Percentiles rank a stretch among this genome's conserved stretches.
Evolutionary conservation across 1,140 invertebrate genomes (phyloP).

Genomic region (Lethrus apterus): DNA sequence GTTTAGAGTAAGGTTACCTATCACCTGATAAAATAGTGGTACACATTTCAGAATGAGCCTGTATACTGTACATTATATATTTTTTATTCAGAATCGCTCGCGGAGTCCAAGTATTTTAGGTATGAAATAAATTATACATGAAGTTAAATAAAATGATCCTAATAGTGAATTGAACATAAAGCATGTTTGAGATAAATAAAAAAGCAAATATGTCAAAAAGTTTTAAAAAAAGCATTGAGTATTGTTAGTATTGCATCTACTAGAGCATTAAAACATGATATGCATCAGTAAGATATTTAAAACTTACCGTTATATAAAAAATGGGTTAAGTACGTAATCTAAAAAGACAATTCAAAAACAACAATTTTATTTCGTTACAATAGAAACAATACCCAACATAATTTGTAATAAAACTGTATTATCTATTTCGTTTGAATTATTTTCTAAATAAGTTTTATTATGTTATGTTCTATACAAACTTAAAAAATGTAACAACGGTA

Average conservation of each 20-base stretch:
- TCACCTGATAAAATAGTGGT: too few relatives aligned
- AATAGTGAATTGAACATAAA: too few relatives aligned
- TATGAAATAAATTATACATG: too few relatives aligned
- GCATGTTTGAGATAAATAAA: background rate
- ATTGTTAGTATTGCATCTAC: slow-evolving; percentile 31
- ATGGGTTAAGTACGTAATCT: background rate
- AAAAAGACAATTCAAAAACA: slow-evolving; percentile 2
- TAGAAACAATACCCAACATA: slow-evolving; percentile 33
- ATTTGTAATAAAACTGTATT: background rate
- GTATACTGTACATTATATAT: too few relatives aligned
- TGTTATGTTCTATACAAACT: background rate
- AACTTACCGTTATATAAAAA: slow-evolving; percentile 8
- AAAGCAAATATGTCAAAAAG: too few relatives aligned
- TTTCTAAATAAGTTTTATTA: background rate
- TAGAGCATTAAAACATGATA: slow-evolving; percentile 1
- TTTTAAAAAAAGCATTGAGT: slow-evolving; percentile 26
- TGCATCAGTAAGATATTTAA: background rate
- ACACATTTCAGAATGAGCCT: too few relatives aligned
- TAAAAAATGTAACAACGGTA: slow-evolving; percentile 8
- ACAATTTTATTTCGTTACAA: slow-evolving; percentile 21
- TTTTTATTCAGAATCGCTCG: too few relatives aligned
- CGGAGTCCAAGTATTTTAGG: too few relatives aligned
- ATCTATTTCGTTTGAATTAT: background rate
- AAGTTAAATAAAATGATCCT: too few relatives aligned
- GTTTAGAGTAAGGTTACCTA: too few relatives aligned